Conservation (phyloP, 1,140 invertebrate species). For the Macrobrachium rosenbergii region DNA sequence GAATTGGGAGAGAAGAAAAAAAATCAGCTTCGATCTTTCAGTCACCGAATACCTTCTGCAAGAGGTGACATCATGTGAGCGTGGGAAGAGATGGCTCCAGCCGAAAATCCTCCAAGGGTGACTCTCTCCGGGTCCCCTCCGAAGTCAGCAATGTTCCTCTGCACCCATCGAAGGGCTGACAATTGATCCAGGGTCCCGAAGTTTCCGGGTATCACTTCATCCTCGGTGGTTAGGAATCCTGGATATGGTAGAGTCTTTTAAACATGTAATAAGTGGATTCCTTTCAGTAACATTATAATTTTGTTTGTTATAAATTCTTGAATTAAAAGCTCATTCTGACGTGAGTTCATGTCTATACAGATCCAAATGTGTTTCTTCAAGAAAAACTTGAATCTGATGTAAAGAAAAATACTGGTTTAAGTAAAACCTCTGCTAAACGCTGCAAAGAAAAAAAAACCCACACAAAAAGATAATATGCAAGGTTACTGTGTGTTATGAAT, state of each 20-base stretch:
- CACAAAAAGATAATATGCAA: too few relatives aligned
- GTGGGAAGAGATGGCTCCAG: constrained; percentile 14
- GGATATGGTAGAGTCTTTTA: too few relatives aligned
- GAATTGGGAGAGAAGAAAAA: too few relatives aligned
- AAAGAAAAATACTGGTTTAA: neutral
- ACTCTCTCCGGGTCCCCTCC: constrained; percentile 2
- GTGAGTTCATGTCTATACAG: too few relatives aligned
- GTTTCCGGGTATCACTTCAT: constrained; percentile 26
- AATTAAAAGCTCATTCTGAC: too few relatives aligned
- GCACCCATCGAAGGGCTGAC: constrained; percentile 8
- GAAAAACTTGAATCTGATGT: too few relatives aligned
- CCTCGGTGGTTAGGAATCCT: constrained; percentile 33
- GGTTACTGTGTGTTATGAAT: too few relatives aligned
- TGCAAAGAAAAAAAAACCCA: neutral
- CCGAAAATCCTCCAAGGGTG: neutral
- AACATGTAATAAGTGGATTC: too few relatives aligned
- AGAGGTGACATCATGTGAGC: constrained; percentile 12
- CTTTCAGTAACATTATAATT: too few relatives aligned
- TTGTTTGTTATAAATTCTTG: too few relatives aligned
- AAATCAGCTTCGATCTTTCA: too few relatives aligned
- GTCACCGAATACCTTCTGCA: neutral
- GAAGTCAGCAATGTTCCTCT: neutral
- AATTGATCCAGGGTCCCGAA: constrained; percentile 23
- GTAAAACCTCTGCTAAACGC: neutral
- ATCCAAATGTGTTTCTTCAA: too few relatives aligned